Base-by-base conservation (phyloP, 2,888 invertebrate genomes). In the Silvanus unidentatus region DNA sequence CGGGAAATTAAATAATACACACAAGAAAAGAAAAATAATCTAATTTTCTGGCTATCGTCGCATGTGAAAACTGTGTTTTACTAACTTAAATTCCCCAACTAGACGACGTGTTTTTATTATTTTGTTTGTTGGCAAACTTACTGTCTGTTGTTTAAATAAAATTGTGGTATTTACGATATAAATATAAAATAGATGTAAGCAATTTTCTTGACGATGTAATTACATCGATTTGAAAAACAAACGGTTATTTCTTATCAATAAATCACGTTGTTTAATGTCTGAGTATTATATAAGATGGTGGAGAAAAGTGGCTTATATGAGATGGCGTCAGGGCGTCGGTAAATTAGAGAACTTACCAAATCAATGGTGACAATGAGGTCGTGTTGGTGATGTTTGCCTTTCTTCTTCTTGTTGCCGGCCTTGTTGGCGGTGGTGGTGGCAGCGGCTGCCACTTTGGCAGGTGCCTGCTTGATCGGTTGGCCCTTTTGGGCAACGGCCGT, bases 301-400 rank as follows among this genome's bases (percentile, higher is more conserved):
- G n/a, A n/a, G n/a, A n/a, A n/a, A n/a, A n/a, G n/a, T n/a, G n/a
- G n/a, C n/a, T n/a, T n/a, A n/a, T n/a, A n/a, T n/a, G n/a, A n/a
- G n/a, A n/a, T n/a, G n/a, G n/a, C n/a, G n/a, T n/a, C n/a, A n/a
- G n/a, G n/a, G n/a, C n/a, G n/a, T n/a, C n/a, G n/a, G n/a, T n/a
- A n/a, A n/a, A n/a, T n/a, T n/a, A n/a, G 22, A 22, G 8, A 22
- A 22, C 84, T 82, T 67, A 88, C 89, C 80, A 88, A 70, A 69
- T 88, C 83, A 59, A 89, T 88, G 54, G 86, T 88, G 58, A 89
- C 88, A 54, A 84, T 81, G 44, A 88, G 80, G 63, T 89, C 88
- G 60, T 88, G 85, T 65, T 85, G 86, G 64, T 87, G 87, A 57
- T 88, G 83, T 61, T 85, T 81, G 61, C 87, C 84, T 10, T 86